Evolutionary conservation across 64 coral and sea anemone species (phyloP), one percentile per base, ranked within the genome.

Genomic region (Anthopleura sola): DNA sequence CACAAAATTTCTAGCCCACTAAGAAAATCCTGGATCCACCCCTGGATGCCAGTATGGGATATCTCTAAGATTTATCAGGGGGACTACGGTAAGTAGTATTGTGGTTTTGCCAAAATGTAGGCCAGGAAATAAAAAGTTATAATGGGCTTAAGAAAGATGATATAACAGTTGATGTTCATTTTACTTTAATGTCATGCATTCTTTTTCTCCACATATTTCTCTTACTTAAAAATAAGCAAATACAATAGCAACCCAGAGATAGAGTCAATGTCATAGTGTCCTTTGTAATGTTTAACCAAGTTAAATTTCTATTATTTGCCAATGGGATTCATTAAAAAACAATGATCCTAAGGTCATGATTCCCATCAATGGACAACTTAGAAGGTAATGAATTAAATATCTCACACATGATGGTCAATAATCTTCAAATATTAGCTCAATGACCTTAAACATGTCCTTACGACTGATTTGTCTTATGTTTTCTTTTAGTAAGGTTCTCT

Each of bases 341-440:
- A 32, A 5, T 24, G 5, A 62, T 62, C 12, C 13, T 26, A 66
- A 66, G 60, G 11, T 71, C 26, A 0, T 71, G 28, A 71, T 71
- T 71, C 31, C 66, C 66, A 71, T 71, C 24, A 71, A 71, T 71
- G 28, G 13, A 71, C 66, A 34, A 71, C 66, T 71, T 15, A 71
- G 13, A 71, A 32, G 14, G 66, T 14, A 14, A 71, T 5, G 15
- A 71, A 15, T 71, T 71, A 71, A 71, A 71, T 71, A 71, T 71
- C 28, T 15, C 66, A 71, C 66, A 32, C 13, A 71, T 31, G 10
- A 71, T 71, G 16, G 28, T 17, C 13, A 21, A 71, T 71, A 32
- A 71, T 71, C 26, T 71, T 71, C 24, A 71, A 71, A 71, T 71
- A 34, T 66, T n/a, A 32, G 29, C 66, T 71, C 66, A 71, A 34